Evolutionary conservation across 2,888 invertebrate genomes (phyloP), one percentile per base, ranked within the genome.

Genomic region (Trimorus sp.): DNA sequence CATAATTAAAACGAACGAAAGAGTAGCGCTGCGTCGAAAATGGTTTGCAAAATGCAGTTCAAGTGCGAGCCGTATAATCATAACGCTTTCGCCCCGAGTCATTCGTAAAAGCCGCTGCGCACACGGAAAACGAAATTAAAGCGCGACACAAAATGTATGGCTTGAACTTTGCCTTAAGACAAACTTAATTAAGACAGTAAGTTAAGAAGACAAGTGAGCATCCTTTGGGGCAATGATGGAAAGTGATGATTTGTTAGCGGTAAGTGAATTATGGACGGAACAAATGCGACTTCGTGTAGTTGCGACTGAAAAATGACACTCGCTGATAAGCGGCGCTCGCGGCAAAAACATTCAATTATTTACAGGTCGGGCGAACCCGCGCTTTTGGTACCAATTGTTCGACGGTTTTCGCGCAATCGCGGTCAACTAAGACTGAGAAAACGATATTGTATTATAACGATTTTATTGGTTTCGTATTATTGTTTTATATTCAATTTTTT

Each of bases 201-300:
- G 59, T 69, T 77, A 60, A 49, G 40, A 63, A 69, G 76, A 68
- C 54, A 76, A 76, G 63, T 63, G 76, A 69, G 49, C 54, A 58
- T 53, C 68, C 53, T 69, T 77, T 77, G 40, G 63, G 56, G 56
- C 62, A 63, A 77, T 77, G 76, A 77, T 77, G 76, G 63, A 77
- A 69, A 56, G 58, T 63, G 69, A 77, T 77, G 58, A 77, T 77
- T 69, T 69, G 69, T 77, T 69, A 63, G 69, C 49, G 69, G 69
- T 59, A 69, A 69, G 49, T 77, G 63, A 77, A 69, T 77, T 77
- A 76, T 76, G 76, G 76, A 77, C 69, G 69, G 69, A 77, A 77
- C 62, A 69, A 77, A 69, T 77, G 76, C 69, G 63, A 77, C 76
- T 62, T 77, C 11, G 63, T 63, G 45, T 54, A 26, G 16, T 54